Evolutionary conservation across 92 coral and sea anemone species (phyloP).

Genomic region (Porites evermanni): DNA sequence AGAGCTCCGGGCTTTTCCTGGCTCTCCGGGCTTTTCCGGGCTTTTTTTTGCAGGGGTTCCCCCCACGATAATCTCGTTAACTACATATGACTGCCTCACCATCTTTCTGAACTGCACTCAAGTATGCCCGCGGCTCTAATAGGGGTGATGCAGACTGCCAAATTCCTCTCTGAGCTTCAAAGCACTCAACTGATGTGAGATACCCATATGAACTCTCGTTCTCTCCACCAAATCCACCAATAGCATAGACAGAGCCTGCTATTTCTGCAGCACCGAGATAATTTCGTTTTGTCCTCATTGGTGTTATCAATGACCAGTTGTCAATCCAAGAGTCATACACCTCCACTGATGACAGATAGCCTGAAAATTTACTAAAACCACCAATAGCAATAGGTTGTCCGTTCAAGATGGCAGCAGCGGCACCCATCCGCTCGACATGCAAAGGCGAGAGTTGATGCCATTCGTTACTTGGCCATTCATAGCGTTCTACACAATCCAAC

Average conservation of each 20-base stretch:
- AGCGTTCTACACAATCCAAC: slow-evolving; percentile 70
- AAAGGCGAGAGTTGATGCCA: slow-evolving; percentile 72
- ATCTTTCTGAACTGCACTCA: slow-evolving; percentile 63
- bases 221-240: slow-evolving; percentile 78
- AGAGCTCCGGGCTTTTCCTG: no score
- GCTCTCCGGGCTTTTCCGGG: no score
- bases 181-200: slow-evolving; percentile 69
- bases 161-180: slow-evolving; percentile 61
- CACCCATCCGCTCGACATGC: slow-evolving; percentile 74
- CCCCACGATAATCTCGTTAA: no score
- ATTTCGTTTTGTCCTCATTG: slow-evolving; percentile 69
- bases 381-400: slow-evolving; percentile 65
- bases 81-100: slow-evolving; percentile 43
- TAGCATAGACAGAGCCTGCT: slow-evolving; percentile 72
- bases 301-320: slow-evolving; percentile 59
- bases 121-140: slow-evolving; percentile 69
- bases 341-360: slow-evolving; percentile 78
- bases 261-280: slow-evolving; percentile 69
- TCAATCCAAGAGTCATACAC: slow-evolving; percentile 72
- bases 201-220: slow-evolving; percentile 56
- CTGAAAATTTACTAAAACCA: slow-evolving; percentile 61
- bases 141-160: slow-evolving; percentile 74
- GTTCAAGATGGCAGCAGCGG: slow-evolving; percentile 58
- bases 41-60: not conserved
- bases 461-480: slow-evolving; percentile 80